Percentiles rank a stretch among this genome's conserved stretches.
Conservation (phyloP, 1,140 invertebrate species). For the Drosophila pandora region DNA sequence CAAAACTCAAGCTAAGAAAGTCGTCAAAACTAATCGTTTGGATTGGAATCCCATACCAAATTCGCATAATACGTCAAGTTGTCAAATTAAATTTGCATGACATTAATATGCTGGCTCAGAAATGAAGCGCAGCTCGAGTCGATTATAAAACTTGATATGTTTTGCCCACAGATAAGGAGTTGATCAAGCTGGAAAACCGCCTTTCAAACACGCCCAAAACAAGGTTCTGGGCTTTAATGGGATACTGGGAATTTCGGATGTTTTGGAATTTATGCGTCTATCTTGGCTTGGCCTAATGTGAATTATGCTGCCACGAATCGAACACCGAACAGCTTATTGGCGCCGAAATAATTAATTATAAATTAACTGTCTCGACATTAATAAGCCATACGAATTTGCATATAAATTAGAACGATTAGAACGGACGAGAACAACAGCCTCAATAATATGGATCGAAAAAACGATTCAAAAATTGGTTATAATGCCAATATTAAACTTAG, state of each 20-base stretch:
- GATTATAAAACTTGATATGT: constrained; percentile 57
- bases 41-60: constrained; percentile 11
- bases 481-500: neutral
- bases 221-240: constrained; percentile 47
- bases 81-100: constrained; percentile 65
- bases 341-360: constrained; percentile 75
- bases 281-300: constrained; percentile 14
- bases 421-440: constrained; percentile 50
- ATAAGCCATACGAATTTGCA: constrained; percentile 72
- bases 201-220: constrained; percentile 37
- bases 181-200: constrained; percentile 59
- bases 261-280: constrained; percentile 49
- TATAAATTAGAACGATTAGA: constrained; percentile 79
- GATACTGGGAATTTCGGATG: constrained; percentile 29
- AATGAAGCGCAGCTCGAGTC: constrained; percentile 45
- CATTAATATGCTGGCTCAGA: constrained; percentile 45
- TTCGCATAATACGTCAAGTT: constrained; percentile 55
- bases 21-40: constrained; percentile 67
- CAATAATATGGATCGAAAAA: constrained; percentile 30
- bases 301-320: constrained; percentile 34
- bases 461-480: constrained; percentile 23
- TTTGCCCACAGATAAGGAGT: constrained; percentile 38
- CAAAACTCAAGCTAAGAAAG: constrained; percentile 51
- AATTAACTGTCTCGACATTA: constrained; percentile 54
- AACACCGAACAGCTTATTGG: constrained; percentile 50